Base-by-base conservation (phyloP, 2,113 vertebrate genomes). In the Camelus bactrianus region DNA sequence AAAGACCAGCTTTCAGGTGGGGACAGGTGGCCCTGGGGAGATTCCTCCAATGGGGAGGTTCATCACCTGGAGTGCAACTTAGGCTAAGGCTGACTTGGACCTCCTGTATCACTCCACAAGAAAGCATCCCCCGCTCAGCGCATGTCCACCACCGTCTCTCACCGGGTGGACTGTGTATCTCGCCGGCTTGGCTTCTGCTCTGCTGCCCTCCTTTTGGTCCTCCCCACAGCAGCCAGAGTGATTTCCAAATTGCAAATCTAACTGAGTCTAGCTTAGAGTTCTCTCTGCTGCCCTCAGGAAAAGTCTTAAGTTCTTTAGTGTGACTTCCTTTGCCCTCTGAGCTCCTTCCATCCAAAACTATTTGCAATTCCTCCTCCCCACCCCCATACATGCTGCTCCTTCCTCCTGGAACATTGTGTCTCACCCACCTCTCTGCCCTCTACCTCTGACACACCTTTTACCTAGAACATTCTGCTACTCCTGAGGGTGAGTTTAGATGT, bases 121-220 rank as follows among this genome's bases (percentile, higher is more conserved):
- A 80, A 15, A 0, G 3, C 32, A 3, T 38, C 10, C 20, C 32
- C 88, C 3, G 0, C 38, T 42, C 38, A 42, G 38, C 38, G 56
- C 38, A 28, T 10, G 17, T 9, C 35, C 85, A 70, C 26, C 60
- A 4, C 7, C 22, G 0, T 22, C 70, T 76, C 81, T 80, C 32
- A 42, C 14, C 38, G 15, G 35, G 56, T n/a, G 65, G 85, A 19
- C n/a, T 5, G 7, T 6, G 4, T 7, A 6, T 56, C 58, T 17
- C 38, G 50, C 58, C 16, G 13, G 42, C 24, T 42, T 14, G 35
- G n/a, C 56, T 56, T 42, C 56, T 81, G 54, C 54, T 38, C n/a
- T 11, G 67, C 20, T 52, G 24, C 30, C 50, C 76, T 52, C 32
- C 11, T 4, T 1, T 3, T 3, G 4, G 32, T 56, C 35, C 86